Evolutionary conservation across 2,797 vertebrate genomes (phyloP).

Genomic region (Helostoma temminkii): DNA sequence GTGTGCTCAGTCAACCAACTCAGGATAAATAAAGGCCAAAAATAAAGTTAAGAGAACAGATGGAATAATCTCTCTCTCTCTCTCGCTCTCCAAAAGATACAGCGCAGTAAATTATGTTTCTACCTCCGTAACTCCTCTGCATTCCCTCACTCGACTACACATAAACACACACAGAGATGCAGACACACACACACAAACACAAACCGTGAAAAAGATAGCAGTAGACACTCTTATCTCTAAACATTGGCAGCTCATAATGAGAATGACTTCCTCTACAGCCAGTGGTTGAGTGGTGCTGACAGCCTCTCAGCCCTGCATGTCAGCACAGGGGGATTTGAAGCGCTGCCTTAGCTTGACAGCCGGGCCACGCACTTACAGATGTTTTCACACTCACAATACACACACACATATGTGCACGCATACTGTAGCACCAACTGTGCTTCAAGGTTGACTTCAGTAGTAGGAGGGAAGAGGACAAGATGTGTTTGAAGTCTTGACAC

Average conservation of each 20-base stretch:
- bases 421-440: slow-evolving; percentile 28
- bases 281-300: slow-evolving; percentile 70
- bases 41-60: slow-evolving; percentile 43
- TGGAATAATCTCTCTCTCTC: slow-evolving; percentile 8
- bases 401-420: slow-evolving; percentile 21
- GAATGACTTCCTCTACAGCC: slow-evolving; percentile 69
- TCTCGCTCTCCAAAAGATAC: slow-evolving; percentile 23
- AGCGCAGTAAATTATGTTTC: slow-evolving; percentile 48
- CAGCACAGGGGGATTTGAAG: slow-evolving; percentile 60
- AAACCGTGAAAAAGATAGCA: slow-evolving; percentile 27
- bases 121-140: slow-evolving; percentile 51
- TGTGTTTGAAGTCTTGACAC: slow-evolving; percentile 69
- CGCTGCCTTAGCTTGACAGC: slow-evolving; percentile 55
- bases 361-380: slow-evolving; percentile 70
- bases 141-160: slow-evolving; percentile 27
- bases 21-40: slow-evolving; percentile 46
- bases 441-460: slow-evolving; percentile 60
- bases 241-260: slow-evolving; percentile 70
- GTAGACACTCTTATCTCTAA: slow-evolving; percentile 60
- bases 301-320: slow-evolving; percentile 63
- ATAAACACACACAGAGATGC: slow-evolving; percentile 17
- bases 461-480: slow-evolving; percentile 51
- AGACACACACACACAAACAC: slow-evolving; percentile 27
- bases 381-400: slow-evolving; percentile 61
- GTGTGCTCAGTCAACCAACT: slow-evolving; percentile 52